Evolutionary conservation across 2,888 invertebrate genomes (phyloP).

Genomic region (Formica aserva): DNA sequence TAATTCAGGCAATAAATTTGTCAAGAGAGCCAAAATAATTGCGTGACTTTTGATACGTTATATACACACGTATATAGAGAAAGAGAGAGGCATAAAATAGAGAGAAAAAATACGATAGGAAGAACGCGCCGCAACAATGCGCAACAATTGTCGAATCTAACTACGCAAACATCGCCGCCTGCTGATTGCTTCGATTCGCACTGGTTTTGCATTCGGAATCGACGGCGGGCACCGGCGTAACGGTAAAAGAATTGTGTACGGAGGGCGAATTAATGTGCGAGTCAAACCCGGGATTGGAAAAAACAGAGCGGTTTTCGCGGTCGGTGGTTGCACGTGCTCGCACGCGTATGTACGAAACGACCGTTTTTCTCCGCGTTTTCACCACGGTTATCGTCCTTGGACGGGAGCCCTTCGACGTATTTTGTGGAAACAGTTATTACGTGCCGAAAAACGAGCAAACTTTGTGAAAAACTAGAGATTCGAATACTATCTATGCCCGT

Average conservation of each 20-base stretch:
- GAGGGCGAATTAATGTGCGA: conserved; percentile 73
- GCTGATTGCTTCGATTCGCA: conserved; percentile 81
- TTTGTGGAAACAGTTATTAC: conserved; percentile 5
- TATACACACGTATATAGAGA: neutral
- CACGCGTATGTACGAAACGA: conserved; percentile 41
- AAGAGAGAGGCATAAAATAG: neutral
- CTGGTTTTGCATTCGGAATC: conserved; percentile 75
- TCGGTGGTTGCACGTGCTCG: conserved; percentile 47
- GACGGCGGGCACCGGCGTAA: conserved; percentile 48
- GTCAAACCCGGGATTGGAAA: conserved; percentile 60
- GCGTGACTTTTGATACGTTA: conserved; percentile 9
- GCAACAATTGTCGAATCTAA: conserved; percentile 73
- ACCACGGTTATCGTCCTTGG: conserved; percentile 26
- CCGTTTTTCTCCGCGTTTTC: conserved; percentile 50
- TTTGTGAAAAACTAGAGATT: neutral
- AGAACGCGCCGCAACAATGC: conserved; percentile 67
- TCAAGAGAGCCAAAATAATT: neutral
- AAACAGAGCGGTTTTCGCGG: conserved; percentile 67
- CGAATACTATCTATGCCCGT: neutral
- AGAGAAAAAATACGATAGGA: conserved; percentile 21
- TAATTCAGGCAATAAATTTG: neutral
- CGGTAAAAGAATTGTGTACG: conserved; percentile 71
- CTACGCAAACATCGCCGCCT: conserved; percentile 79
- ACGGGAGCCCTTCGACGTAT: neutral
- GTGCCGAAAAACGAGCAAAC: conserved; percentile 1